Percentiles rank a stretch among this genome's conserved stretches.
Evolutionary conservation across 2,113 vertebrate genomes (phyloP).

Genomic region (Orientallactaga bullata): DNA sequence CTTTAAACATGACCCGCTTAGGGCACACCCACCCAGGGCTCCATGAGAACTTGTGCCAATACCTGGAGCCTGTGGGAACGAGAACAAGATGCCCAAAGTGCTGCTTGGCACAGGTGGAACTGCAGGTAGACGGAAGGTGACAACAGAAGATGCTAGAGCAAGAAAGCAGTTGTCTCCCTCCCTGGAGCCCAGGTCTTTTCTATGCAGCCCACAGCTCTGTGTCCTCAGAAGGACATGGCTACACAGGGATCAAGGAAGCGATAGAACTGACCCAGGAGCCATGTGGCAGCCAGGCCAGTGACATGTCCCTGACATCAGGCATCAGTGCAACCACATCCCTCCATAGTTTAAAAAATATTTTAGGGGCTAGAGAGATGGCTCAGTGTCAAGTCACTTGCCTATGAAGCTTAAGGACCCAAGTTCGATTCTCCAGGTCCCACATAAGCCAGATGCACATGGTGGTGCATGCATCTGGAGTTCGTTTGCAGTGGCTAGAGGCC

Average conservation of each 20-base stretch:
- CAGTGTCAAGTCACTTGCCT: too few relatives aligned
- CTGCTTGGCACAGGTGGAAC: background rate
- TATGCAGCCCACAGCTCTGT: background rate
- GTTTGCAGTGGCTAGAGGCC: too few relatives aligned
- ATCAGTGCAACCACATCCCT: background rate
- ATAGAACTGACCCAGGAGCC: background rate
- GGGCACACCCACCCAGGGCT: background rate
- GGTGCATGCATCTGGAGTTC: too few relatives aligned
- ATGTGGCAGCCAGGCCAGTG: background rate
- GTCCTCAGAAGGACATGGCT: background rate
- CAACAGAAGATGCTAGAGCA: conserved; percentile 3
- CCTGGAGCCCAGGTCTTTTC: background rate
- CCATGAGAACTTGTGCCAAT: background rate
- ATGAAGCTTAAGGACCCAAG: too few relatives aligned
- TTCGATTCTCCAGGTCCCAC: too few relatives aligned
- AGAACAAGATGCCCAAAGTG: background rate
- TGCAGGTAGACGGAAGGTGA: background rate
- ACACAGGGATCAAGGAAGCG: background rate
- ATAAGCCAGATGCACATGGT: too few relatives aligned
- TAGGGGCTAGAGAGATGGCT: too few relatives aligned
- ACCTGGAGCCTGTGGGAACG: background rate
- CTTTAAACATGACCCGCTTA: background rate
- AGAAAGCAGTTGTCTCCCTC: background rate
- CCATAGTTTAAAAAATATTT: too few relatives aligned
- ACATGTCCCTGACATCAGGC: background rate